These are phyloP conservation scores for Chymomyza amoena DNA, from an alignment of 2,888 invertebrate genomes.

Conservation along the genomic window DNA sequence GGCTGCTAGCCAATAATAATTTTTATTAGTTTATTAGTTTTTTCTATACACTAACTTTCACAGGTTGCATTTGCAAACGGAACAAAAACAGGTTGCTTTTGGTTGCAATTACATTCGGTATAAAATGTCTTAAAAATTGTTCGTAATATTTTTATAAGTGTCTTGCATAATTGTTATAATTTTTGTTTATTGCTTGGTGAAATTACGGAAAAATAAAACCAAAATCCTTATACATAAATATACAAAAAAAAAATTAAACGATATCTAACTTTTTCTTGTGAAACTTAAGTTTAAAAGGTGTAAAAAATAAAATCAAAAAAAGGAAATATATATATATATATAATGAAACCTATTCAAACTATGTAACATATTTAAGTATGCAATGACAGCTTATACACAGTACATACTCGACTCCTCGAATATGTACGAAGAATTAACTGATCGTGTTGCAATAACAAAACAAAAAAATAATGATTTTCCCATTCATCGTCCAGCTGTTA, in stretches of 20 bases:
- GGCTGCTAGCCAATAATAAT: too few relatives aligned
- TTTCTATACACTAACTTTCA: neutral
- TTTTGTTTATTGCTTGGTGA: neutral
- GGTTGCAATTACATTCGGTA: neutral
- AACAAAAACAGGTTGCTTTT: slow-evolving; percentile 10
- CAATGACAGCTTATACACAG: neutral
- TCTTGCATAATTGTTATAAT: slow-evolving; percentile 1
- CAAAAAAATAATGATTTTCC: neutral
- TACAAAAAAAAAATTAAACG: neutral
- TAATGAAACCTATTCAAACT: slow-evolving; percentile 14
- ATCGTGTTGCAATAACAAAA: slow-evolving; percentile 1
- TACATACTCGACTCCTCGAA: neutral
- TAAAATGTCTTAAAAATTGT: slow-evolving; percentile 12
- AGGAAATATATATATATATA: neutral
- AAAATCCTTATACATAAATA: neutral
- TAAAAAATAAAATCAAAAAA: neutral
- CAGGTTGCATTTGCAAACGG: neutral
- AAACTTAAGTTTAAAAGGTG: slow-evolving; percentile 2
- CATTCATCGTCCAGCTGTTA: neutral
- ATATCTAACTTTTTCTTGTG: slow-evolving; percentile 23
- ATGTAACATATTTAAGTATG: slow-evolving; percentile 3
- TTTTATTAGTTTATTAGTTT: slow-evolving; percentile 13
- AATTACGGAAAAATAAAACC: neutral
- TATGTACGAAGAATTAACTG: neutral
- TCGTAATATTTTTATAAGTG: slow-evolving; percentile 31